Evolutionary conservation across 2,113 vertebrate genomes (phyloP), one percentile per base, ranked within the genome.

Genomic region (Cebidichthys violaceus): DNA sequence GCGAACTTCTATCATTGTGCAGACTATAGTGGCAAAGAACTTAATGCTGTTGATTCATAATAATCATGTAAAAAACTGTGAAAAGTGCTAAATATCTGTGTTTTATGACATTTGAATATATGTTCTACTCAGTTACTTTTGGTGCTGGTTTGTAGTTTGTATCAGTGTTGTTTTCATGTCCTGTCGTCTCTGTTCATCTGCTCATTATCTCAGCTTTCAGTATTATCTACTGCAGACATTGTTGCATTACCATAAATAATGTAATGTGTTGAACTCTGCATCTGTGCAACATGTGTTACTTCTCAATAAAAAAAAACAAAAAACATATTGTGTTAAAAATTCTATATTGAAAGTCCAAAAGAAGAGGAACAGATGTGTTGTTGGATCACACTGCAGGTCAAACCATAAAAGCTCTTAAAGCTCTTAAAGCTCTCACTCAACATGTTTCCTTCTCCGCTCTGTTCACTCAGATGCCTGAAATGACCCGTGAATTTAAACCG

Each of bases 121-220:
- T 4, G 13, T n/a, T 11, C 29, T 7, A 20, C 13, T 6, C 14
- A 39, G 7, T 33, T 17, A 8, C 35, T 41, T 24, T 7, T 65
- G 9, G 15, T 60, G 69, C 22, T 10, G 41, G 8, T 64, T 47
- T 33, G 37, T 22, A 22, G 24, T 67, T 54, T 39, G 37, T 15
- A 9, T 41, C 22, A 9, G 43, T 75, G 33, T 77, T 66, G 70
- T 66, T 73, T 57, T 35, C 69, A n/a, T 60, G 50, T 14, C 29
- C 33, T 72, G 62, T 83, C 75, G 60, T 65, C 68, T 39, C 55
- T 65, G 67, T 31, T 72, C 3, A 45, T 77, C 70, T 89, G 78
- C 35, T 66, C 83, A 78, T 35, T 77, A 59, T 61, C 45, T 64
- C 33, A 70, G 35, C 17, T 67, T 57, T 24, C 15, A n/a, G 4